Percentiles rank a stretch among this genome's conserved stretches.
Evolutionary conservation across 2,888 invertebrate species (phyloP).

Genomic region (Physocephala rufipes): DNA sequence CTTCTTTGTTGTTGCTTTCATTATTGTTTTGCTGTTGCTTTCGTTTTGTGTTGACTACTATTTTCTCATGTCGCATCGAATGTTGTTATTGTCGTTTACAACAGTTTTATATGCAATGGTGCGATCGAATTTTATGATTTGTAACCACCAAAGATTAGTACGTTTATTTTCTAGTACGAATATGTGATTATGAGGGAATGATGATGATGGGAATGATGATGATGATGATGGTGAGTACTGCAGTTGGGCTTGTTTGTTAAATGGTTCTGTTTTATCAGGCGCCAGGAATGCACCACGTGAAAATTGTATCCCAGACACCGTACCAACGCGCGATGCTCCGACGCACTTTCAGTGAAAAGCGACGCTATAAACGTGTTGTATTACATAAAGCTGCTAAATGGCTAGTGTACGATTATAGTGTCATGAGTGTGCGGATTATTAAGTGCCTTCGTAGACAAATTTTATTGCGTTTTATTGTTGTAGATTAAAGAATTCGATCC

Average conservation of each 20-base stretch:
- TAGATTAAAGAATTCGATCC: too few species aligned
- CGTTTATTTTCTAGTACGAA: too few species aligned
- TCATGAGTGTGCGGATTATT: not conserved
- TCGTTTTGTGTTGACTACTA: conserved; percentile 42
- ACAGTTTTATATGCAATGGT: conserved; percentile 43
- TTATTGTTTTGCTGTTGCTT: conserved; percentile 46
- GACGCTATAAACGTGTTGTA: not conserved
- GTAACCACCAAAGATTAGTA: conserved; percentile 9
- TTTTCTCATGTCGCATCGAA: conserved; percentile 24
- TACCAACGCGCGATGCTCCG: not conserved
- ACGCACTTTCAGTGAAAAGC: not conserved
- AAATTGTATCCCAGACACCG: not conserved
- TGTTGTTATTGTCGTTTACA: conserved; percentile 34
- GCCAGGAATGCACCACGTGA: not conserved
- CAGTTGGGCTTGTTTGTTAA: conserved; percentile 6
- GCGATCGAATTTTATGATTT: conserved; percentile 46
- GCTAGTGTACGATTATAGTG: not conserved
- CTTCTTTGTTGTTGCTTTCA: conserved; percentile 52
- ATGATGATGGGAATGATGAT: too few species aligned
- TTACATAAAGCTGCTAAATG: not conserved
- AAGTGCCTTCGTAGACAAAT: too few species aligned
- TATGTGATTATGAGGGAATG: too few species aligned
- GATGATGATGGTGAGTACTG: not conserved
- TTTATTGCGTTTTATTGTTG: too few species aligned
- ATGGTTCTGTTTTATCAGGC: conserved; percentile 1